Evolutionary conservation across 1,140 invertebrate species (phyloP), one percentile per base, ranked within the genome.

Genomic region (Polyergus mexicanus): DNA sequence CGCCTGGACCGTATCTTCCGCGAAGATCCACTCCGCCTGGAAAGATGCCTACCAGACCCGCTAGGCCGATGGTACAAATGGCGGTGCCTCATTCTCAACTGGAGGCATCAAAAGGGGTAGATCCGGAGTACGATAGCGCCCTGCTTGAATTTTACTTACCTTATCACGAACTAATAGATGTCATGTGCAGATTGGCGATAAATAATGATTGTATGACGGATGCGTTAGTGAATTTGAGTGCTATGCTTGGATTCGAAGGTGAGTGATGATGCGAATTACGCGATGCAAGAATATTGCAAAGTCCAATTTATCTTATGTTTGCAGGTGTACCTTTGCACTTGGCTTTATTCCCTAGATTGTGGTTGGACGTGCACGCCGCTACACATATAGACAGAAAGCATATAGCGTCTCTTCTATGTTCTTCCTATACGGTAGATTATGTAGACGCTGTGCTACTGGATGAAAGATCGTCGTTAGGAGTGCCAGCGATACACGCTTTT

Each of bases 61-160:
- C 97, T 0, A 94, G 98, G 56, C 98, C 98, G 0, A 98, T 98
- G 96, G 97, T 98, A 13, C 98, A 98, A 94, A 98, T 98, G 98
- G 97, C 97, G 58, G 97, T 98, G 19, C 97, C 97, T 11, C 96
- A 97, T 83, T 97, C 96, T 88, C 96, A 97, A 90, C 91, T 98
- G 78, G 97, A 97, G 94, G 95, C 97, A 86, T 94, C 96, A 0
- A 95, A 95, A 93, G 98, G 97, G 22, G 95, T 97, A 16, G 98
- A 98, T 95, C 96, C 96, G 10, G 97, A 97, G 25, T 98, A 98
- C 91, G 98, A 98, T 90, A 95, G 96, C 65, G 97, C 97, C 3
- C 94, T 98, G 25, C 95, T 97, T 44, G 97, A 97, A 68, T 98
- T 98, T 93, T 98, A 97, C 92, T 93, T 96, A 60, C 98, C 97